Conservation (phyloP, 2,888 invertebrate genomes). For the Trissonchulus latispiculum region DNA sequence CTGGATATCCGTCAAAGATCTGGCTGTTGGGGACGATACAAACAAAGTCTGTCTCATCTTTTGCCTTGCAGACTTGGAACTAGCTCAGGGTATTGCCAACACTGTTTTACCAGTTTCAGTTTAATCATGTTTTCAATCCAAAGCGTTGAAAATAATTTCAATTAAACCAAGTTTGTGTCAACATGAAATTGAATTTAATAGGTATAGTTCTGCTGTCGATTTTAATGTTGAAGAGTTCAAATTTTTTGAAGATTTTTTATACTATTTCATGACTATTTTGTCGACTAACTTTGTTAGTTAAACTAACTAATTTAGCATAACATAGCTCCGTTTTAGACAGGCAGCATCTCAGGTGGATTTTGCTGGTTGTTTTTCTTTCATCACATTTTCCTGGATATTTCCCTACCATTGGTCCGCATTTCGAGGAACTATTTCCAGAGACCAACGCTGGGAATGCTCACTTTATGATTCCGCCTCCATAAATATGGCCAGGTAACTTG, state of each 20-base stretch:
- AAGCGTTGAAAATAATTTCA: too few species aligned
- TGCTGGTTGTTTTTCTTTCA: conserved; percentile 45
- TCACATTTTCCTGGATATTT: conserved; percentile 47
- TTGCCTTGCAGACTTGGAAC: not conserved
- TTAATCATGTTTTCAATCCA: too few species aligned
- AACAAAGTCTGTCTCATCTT: not conserved
- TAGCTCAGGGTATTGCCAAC: not conserved
- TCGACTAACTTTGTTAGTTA: too few species aligned
- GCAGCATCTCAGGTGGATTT: conserved; percentile 35
- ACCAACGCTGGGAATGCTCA: conserved; percentile 40
- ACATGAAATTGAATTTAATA: too few species aligned
- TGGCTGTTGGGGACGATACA: not conserved
- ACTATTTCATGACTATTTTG: too few species aligned
- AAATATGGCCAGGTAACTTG: conserved; percentile 43
- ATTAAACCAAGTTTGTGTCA: too few species aligned
- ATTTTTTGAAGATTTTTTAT: too few species aligned
- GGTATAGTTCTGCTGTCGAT: too few species aligned
- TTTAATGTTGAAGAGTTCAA: too few species aligned
- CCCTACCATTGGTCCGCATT: conserved; percentile 44
- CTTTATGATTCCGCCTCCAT: conserved; percentile 43
- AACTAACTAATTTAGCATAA: too few species aligned
- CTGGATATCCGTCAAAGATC: not conserved
- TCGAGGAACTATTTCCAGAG: conserved; percentile 31
- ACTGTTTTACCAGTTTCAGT: too few species aligned
- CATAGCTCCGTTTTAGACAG: conserved; percentile 8